Evolutionary conservation across 2,797 vertebrate genomes (phyloP).

Genomic region (Graptemys geographica): DNA sequence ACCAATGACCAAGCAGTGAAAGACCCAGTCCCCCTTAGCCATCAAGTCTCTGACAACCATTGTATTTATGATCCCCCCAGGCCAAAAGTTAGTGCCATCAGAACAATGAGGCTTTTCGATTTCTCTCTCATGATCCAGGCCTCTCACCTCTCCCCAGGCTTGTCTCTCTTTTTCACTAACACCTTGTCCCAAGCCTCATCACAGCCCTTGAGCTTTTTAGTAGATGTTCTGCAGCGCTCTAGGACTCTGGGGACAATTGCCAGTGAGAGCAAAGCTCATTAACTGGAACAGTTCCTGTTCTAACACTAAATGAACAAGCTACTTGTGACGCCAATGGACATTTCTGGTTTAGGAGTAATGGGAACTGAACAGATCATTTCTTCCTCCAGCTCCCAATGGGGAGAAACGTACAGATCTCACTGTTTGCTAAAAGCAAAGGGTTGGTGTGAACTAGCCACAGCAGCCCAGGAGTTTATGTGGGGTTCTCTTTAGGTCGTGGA

Average conservation of each 20-base stretch:
- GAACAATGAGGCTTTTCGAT: too few species aligned
- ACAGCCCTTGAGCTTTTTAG: background rate
- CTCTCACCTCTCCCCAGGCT: fast-evolving
- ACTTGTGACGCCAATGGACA: background rate
- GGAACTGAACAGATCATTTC: background rate
- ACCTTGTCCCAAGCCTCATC: too few species aligned
- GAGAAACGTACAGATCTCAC: background rate
- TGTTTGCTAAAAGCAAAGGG: background rate
- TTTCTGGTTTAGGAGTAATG: background rate
- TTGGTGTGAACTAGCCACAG: background rate
- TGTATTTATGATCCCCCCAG: background rate
- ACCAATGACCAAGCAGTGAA: background rate
- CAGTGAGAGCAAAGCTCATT: background rate
- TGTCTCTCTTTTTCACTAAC: background rate
- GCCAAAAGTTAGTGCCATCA: background rate
- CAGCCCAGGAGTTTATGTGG: background rate
- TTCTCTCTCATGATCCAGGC: background rate
- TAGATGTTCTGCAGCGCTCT: background rate
- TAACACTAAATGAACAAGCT: background rate
- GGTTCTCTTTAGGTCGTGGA: background rate
- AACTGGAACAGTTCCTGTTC: background rate
- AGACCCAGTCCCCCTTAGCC: background rate
- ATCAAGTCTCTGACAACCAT: background rate
- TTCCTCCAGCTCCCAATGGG: background rate
- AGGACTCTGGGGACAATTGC: background rate